phyloP scores from a whole-genome alignment of 1,140 invertebrate species.

The Myzus persicae region DNA sequence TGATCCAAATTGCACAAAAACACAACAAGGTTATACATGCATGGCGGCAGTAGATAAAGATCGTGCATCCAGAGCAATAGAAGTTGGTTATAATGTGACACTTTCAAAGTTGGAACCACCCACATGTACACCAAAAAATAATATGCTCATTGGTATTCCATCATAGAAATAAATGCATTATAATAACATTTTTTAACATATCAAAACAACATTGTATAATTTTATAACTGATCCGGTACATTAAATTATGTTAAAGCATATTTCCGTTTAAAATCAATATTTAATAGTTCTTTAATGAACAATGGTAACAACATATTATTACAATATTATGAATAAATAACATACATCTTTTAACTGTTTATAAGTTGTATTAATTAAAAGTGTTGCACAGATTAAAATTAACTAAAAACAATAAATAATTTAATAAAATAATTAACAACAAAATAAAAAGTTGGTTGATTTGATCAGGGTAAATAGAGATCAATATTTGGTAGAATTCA shows the following conservation, averaged over 20 bases:
- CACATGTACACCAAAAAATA: conserved; percentile 92
- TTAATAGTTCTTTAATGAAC: not conserved
- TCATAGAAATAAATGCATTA: conserved; percentile 12
- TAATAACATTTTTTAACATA: not conserved
- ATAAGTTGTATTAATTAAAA: not conserved
- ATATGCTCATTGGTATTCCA: conserved; percentile 81
- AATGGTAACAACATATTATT: not conserved
- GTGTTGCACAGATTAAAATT: not conserved
- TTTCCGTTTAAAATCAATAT: not conserved
- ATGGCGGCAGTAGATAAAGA: conserved; percentile 92
- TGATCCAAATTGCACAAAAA: conserved; percentile 68
- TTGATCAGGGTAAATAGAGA: not conserved
- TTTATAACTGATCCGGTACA: no score
- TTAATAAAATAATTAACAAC: not conserved
- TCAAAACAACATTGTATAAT: not conserved
- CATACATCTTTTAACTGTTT: not conserved
- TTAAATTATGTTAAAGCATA: not conserved
- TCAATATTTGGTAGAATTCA: conserved; percentile 6
- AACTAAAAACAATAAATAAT: conserved; percentile 1
- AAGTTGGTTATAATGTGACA: conserved; percentile 77
- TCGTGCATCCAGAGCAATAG: conserved; percentile 75
- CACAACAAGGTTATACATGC: conserved; percentile 77
- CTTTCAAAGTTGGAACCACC: conserved; percentile 80
- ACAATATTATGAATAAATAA: not conserved
- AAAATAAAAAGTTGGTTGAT: not conserved